Evolutionary conservation across 2,888 invertebrate genomes (phyloP), one percentile per base, ranked within the genome.

Genomic region (Antheraea yamamai): DNA sequence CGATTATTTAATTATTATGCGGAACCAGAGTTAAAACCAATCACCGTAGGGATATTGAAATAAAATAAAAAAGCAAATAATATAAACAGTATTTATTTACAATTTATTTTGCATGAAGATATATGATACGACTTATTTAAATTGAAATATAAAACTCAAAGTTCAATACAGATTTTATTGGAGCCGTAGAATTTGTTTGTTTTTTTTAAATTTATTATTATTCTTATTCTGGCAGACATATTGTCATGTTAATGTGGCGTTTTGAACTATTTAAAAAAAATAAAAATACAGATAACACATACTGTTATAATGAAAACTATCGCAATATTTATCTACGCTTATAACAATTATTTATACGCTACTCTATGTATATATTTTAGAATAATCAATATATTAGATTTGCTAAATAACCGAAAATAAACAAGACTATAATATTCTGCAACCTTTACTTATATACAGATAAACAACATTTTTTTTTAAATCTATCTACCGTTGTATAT

Each of bases 51-150:
- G 70, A 39, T 23, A 1, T 70, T 39, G n/a, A n/a, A 70, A 70
- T 70, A 70, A 70, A 70, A 58, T 20, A 47, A 52, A 68, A 68
- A 16, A 39, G 7, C 35, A 70, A 2, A n/a, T 70, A 70, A 20
- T 39, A 70, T 70, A 39, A 39, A 39, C 70, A 70, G n/a, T 39
- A n/a, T 70, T 70, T 70, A 70, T 70, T 70, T 70, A 70, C 70
- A 70, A 66, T 30, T 66, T 66, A 66, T 66, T 66, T 30, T 30
- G 26, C 64, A 30, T 66, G 26, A 66, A 30, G 6, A 66, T 66
- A 66, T 30, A 66, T 66, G 14, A 66, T 26, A 66, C 16, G 26
- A 16, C 26, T 23, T 26, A 64, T 23, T 10, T 14, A 30, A 12
- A 66, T 26, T 61, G 14, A 30, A 66, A 66, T 66, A 12, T 61